These are phyloP conservation scores for Griposia aprilina DNA, from an alignment of 2,888 invertebrate genomes.

Conservation along the genomic window DNA sequence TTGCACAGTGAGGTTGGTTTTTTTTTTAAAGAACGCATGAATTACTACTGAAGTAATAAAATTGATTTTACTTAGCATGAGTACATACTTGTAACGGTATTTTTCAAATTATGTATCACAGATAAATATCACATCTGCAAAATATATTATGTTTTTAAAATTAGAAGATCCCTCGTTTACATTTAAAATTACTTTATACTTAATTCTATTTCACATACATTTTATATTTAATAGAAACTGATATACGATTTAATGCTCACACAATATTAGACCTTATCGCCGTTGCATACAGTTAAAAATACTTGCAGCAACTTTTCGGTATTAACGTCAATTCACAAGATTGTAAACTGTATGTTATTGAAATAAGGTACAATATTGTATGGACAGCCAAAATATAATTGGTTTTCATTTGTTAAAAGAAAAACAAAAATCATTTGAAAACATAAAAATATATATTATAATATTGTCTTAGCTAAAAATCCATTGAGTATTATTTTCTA, in stretches of 20 bases:
- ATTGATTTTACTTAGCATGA: not conserved
- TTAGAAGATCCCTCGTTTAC: conserved; percentile 70
- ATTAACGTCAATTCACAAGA: not conserved
- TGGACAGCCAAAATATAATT: conserved; percentile 15
- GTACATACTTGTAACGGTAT: conserved; percentile 53
- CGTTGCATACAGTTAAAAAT: conserved; percentile 1
- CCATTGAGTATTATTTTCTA: not conserved
- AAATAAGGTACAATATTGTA: conserved; percentile 40
- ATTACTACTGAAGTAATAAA: not conserved
- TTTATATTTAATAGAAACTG: conserved; percentile 31
- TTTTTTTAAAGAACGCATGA: not conserved
- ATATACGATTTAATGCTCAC: conserved; percentile 15
- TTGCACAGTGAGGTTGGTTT: not conserved
- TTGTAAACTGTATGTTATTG: conserved; percentile 1
- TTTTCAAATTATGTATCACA: conserved; percentile 83
- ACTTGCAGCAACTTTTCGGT: not conserved
- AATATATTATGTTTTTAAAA: conserved; percentile 63
- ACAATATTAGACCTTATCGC: conserved; percentile 24
- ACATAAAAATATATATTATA: conserved; percentile 12
- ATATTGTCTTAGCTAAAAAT: conserved; percentile 11
- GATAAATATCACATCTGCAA: conserved; percentile 82
- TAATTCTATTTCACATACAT: conserved; percentile 44
- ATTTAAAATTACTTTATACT: conserved; percentile 49
- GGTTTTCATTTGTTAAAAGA: conserved; percentile 3
- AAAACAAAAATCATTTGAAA: conserved; percentile 10